Percentiles rank a stretch among this genome's conserved stretches.
Conservation (phyloP, 2,888 invertebrate species). For the Drepana falcataria region DNA sequence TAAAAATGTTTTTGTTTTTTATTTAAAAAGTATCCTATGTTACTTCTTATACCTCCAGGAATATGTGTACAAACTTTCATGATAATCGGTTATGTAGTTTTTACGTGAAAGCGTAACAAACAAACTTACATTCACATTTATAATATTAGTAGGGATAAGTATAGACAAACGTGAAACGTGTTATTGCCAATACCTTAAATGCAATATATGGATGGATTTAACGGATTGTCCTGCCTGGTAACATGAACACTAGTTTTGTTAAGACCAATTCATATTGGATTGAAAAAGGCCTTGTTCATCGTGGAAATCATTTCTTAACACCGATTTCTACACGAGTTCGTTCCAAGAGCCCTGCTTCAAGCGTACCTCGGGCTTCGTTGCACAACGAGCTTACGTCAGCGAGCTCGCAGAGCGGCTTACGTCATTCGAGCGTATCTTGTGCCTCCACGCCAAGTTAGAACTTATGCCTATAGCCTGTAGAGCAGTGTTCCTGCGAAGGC, state of each 20-base stretch:
- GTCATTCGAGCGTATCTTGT: conserved; percentile 65
- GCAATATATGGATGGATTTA: no score
- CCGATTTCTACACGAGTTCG: conserved; percentile 72
- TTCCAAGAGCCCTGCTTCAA: conserved; percentile 71
- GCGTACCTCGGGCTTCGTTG: conserved; percentile 73
- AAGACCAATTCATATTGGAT: conserved; percentile 22
- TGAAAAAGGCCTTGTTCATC: conserved; percentile 57
- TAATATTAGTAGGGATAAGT: no score
- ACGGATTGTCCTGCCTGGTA: no score
- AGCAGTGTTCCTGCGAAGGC: conserved; percentile 38
- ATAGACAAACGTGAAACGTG: no score
- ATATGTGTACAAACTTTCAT: no score
- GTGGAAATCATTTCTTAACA: conserved; percentile 65
- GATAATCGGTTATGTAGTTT: no score
- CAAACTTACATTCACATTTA: no score
- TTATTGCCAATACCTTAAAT: no score
- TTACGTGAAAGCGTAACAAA: no score
- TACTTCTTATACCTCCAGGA: no score
- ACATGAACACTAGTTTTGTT: conserved; percentile 6
- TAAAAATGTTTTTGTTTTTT: no score
- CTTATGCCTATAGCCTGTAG: conserved; percentile 44
- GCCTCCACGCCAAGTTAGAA: conserved; percentile 51
- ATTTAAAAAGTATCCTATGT: no score
- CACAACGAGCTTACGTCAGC: conserved; percentile 79
- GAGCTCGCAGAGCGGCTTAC: conserved; percentile 72